Evolutionary conservation across 2,888 invertebrate species (phyloP), one percentile per base, ranked within the genome.

Genomic region (Artemia sinica): DNA sequence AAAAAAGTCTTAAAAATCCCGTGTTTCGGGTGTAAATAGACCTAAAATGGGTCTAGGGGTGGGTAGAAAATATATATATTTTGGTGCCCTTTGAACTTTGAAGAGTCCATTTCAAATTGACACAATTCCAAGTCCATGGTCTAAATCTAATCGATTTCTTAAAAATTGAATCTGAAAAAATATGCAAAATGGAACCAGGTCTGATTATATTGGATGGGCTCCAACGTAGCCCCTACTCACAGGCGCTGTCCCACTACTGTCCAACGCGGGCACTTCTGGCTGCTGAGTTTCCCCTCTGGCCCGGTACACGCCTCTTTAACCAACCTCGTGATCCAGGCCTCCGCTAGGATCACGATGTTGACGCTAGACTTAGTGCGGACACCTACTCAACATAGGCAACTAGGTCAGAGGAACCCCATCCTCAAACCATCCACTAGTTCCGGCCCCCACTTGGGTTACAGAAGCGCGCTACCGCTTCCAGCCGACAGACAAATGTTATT

Each of bases 261-360:
- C 84, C 86, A 84, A 90, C 91, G 89, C 91, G 91, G 91, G 86
- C 88, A 89, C 91, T 94, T 91, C 93, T 92, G 91, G 91, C 91
- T 94, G 93, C 92, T 93, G 89, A 86, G 90, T 92, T 90, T 88
- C 92, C 90, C 89, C 89, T 87, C 93, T 93, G 91, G 90, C 91
- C 93, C 93, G 88, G 84, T 93, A 82, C 92, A 87, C 88, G 89
- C 86, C 91, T 91, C 93, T 86, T 93, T 91, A 88, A 85, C 84
- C 83, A 88, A 94, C 93, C 89, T 89, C 89, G 86, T 81, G 80
- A 78, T 81, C 83, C 81, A 77, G 78, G 84, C 86, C 85, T 93
- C 90, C 91, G 86, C 87, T 84, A 80, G 84, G 84, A 82, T 82
- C 81, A 83, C 91, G 92, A 93, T 92, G 89, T 93, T 87, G 89